Evolutionary conservation across 2,797 vertebrate genomes (phyloP).

Genomic region (Anniella stebbinsi): DNA sequence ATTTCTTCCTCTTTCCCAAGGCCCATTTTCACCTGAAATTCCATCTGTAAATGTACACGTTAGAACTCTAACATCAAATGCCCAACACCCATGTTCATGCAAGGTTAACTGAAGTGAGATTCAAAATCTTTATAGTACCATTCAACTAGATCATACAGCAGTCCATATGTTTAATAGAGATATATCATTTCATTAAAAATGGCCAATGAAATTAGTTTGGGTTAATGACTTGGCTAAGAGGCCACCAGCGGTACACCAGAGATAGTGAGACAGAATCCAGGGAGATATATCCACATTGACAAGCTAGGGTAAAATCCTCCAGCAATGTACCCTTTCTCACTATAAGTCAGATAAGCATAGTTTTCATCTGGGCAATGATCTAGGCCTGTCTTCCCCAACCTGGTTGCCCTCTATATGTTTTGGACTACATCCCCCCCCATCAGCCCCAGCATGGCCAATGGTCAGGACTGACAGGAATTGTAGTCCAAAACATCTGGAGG

Average conservation of each 20-base stretch:
- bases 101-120: not conserved
- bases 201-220: fast-evolving
- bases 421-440: too few relatives aligned
- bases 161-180: not conserved
- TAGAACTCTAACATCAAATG: not conserved
- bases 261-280: not conserved
- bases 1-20: not conserved
- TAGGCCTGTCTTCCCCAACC: too few relatives aligned
- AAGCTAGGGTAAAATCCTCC: not conserved
- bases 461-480: too few relatives aligned
- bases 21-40: slow-evolving; percentile 6
- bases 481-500: too few relatives aligned
- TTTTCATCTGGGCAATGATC: not conserved
- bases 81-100: not conserved
- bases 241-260: not conserved
- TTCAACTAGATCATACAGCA: not conserved
- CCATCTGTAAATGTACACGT: not conserved
- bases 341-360: too few relatives aligned
- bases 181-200: not conserved
- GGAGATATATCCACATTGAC: not conserved
- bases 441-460: too few relatives aligned
- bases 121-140: not conserved
- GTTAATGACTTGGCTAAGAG: not conserved
- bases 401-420: too few relatives aligned
- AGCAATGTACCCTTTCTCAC: not conserved